Evolutionary conservation across 2,797 vertebrate genomes (phyloP).

Genomic region (Podarcis siculus): DNA sequence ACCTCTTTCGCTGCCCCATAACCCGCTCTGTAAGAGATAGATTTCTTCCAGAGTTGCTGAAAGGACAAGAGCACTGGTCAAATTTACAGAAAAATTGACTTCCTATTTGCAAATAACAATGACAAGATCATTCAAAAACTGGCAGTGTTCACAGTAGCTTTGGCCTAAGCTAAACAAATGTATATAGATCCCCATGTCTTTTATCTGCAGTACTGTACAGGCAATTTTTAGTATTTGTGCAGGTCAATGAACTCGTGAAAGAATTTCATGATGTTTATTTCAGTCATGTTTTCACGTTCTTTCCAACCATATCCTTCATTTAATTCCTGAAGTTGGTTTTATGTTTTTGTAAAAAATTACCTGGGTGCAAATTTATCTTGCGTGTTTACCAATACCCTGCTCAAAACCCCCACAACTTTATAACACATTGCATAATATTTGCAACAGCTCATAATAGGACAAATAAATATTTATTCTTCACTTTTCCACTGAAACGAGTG

Average conservation of each 20-base stretch:
- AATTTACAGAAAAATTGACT: slow-evolving; percentile 41
- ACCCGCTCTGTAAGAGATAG: slow-evolving; percentile 38
- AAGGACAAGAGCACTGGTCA: slow-evolving; percentile 41
- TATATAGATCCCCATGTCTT: neutral
- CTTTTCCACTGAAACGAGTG: neutral
- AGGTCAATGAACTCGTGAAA: neutral
- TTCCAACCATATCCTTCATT: neutral
- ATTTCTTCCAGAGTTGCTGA: slow-evolving; percentile 45
- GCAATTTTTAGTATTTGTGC: slow-evolving; percentile 21
- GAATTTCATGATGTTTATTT: neutral
- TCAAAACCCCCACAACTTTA: neutral
- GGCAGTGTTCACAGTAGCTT: slow-evolving; percentile 1
- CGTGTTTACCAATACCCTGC: neutral
- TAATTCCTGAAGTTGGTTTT: neutral
- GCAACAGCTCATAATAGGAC: neutral
- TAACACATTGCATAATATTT: neutral
- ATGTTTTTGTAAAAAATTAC: neutral
- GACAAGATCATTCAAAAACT: slow-evolving; percentile 30
- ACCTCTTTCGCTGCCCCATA: slow-evolving; percentile 32
- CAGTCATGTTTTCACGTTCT: neutral
- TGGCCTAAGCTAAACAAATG: slow-evolving; percentile 22
- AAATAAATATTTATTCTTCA: neutral
- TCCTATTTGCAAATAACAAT: slow-evolving; percentile 33
- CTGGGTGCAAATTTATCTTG: neutral
- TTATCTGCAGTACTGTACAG: neutral